phyloP scores from a whole-genome alignment of 2,888 invertebrate species.

The Buathra laborator region DNA sequence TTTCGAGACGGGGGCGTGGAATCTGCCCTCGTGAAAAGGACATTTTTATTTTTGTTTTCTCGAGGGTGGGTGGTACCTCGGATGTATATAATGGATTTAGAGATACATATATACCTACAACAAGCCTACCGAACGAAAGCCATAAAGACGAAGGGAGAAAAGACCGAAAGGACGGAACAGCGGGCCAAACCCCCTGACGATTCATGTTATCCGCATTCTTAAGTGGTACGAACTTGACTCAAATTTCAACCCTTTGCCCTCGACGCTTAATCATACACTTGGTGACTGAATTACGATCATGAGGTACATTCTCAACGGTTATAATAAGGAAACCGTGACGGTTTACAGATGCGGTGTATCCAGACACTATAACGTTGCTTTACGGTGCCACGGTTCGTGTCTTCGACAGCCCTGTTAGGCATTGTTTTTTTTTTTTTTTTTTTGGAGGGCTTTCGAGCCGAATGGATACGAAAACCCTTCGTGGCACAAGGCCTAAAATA shows the following conservation, averaged over 20 bases:
- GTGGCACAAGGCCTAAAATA: not conserved
- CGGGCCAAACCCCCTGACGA: conserved; percentile 54
- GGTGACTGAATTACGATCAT: not conserved
- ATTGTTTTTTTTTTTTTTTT: not conserved
- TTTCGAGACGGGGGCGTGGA: conserved; percentile 17
- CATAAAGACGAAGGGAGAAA: not conserved
- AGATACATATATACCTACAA: not conserved
- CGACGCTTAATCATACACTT: conserved; percentile 17
- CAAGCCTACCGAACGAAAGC: not conserved
- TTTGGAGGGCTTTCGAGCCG: conserved; percentile 26
- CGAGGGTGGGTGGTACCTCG: conserved; percentile 58
- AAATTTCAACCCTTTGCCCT: conserved; percentile 76
- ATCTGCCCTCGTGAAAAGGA: conserved; percentile 48
- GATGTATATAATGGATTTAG: not conserved
- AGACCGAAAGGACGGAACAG: not conserved
- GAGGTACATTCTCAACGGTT: not conserved
- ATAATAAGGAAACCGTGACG: conserved; percentile 11
- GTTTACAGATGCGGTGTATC: not conserved
- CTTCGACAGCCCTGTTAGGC: conserved; percentile 9
- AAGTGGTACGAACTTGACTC: conserved; percentile 78
- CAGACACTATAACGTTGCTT: conserved; percentile 10
- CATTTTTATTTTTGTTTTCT: conserved; percentile 11
- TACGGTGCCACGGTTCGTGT: not conserved
- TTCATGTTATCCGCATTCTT: conserved; percentile 75
- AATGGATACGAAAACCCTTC: not conserved